Evolutionary conservation across 2,888 invertebrate species (phyloP).

Genomic region (Hydraecia micacea): DNA sequence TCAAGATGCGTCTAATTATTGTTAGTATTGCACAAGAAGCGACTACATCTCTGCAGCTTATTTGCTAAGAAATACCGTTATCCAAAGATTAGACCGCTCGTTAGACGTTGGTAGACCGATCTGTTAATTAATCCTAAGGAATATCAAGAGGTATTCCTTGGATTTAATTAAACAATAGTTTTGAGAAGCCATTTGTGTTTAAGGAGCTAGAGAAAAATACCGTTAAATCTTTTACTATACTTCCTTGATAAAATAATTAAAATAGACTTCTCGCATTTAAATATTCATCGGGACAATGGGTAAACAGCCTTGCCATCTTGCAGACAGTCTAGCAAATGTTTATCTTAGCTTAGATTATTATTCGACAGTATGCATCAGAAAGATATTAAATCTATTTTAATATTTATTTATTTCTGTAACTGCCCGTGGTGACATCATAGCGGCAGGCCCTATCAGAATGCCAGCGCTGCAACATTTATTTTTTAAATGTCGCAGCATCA

Average conservation of each 20-base stretch:
- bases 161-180: conserved; percentile 16
- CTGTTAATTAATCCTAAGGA: conserved; percentile 18
- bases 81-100: conserved; percentile 3
- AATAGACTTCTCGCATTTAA: too few species aligned
- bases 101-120: conserved; percentile 12
- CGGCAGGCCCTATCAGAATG: too few species aligned
- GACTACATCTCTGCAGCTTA: neutral
- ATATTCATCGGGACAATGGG: too few species aligned
- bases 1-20: neutral
- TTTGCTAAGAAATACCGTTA: neutral
- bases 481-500: too few species aligned
- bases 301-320: too few species aligned
- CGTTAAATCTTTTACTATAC: neutral
- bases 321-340: neutral
- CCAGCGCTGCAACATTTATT: too few species aligned
- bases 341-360: neutral
- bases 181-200: neutral
- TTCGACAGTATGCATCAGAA: too few species aligned
- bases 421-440: too few species aligned
- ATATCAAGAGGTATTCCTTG: neutral
- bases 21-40: neutral
- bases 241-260: neutral
- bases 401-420: too few species aligned
- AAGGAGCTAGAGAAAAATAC: neutral
- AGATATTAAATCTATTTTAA: too few species aligned